Base-by-base conservation (phyloP, 2,797 vertebrate genomes). In the Remorina albescens region DNA sequence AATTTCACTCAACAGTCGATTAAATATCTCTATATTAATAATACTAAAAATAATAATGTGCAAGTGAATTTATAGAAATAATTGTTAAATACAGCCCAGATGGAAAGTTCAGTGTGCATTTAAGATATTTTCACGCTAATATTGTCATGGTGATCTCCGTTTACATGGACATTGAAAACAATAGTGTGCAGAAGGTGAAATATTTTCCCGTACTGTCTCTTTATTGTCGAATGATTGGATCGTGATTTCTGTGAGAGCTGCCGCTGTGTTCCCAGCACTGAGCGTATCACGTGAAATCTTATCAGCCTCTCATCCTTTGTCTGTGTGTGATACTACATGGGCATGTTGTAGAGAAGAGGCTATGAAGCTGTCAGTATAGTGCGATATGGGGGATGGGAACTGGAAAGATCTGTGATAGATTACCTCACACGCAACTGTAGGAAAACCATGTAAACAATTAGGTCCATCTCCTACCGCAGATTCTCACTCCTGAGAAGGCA, bases 221-320 rank as follows among this genome's bases (percentile, higher is more conserved):
- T 6, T 32, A 76, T 72, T 51, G 8, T 13, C n/a, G 58, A 21
- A 34, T 64, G 21, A 25, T 69, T 56, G 54, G n/a, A 62, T 78
- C 26, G 13, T 67, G 32, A 60, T 81, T 70, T 41, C 51, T 44
- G 36, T 32, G 8, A 26, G 53, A 60, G 56, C 59, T 59, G 11
- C 9, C 47, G n/a, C 44, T 50, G 19, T 30, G 36, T 73, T 41
- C 12, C 1, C 66, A 26, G 34, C 60, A n/a, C 1, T 3, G 5
- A 51, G 53, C 30, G 16, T 65, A 82, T 90, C 54, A 1, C 70
- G 67, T 79, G 36, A 79, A 84, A 90, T 85, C 85, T 86, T 80
- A 84, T 89, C 90, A 76, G 71, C 67, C 74, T 71, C 71, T 81
- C 71, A 42, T 68, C 80, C 83, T 88, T 91, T 93, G 87, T 92